Evolutionary conservation across 2,888 invertebrate genomes (phyloP).

Genomic region (Aphrophora alni): DNA sequence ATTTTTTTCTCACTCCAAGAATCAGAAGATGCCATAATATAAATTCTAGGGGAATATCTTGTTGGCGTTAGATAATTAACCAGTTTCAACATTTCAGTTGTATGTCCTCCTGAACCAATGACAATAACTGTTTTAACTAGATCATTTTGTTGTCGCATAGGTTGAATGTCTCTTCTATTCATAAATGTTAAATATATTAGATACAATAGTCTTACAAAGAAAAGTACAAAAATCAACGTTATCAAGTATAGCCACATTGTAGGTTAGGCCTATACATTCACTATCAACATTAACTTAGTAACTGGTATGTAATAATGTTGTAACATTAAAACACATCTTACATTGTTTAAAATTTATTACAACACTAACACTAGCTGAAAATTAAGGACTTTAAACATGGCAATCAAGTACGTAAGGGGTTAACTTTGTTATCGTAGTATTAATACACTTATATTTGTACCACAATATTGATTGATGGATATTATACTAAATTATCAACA

Average conservation of each 20-base stretch:
- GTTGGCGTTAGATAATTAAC: constrained; percentile 66
- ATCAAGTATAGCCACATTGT: neutral
- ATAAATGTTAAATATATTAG: neutral
- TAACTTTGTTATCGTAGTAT: too few relatives aligned
- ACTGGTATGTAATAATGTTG: too few relatives aligned
- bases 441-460: too few relatives aligned
- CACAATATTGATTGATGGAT: too few relatives aligned
- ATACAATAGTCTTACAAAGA: constrained; percentile 3
- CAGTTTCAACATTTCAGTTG: constrained; percentile 89
- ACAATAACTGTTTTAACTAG: constrained; percentile 64
- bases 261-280: neutral
- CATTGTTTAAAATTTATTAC: too few relatives aligned
- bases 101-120: constrained; percentile 89
- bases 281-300: too few relatives aligned
- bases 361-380: too few relatives aligned
- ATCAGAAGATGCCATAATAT: constrained; percentile 81
- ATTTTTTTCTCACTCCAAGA: constrained; percentile 75
- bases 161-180: constrained; percentile 11
- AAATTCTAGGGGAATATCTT: constrained; percentile 75
- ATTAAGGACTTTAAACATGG: too few relatives aligned
- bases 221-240: neutral
- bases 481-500: too few relatives aligned
- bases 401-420: too few relatives aligned
- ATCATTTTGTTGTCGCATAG: constrained; percentile 26
- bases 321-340: too few relatives aligned